These are phyloP conservation scores for Atlantisia rogersi DNA, from an alignment of 2,113 vertebrate species.

Conservation along the genomic window DNA sequence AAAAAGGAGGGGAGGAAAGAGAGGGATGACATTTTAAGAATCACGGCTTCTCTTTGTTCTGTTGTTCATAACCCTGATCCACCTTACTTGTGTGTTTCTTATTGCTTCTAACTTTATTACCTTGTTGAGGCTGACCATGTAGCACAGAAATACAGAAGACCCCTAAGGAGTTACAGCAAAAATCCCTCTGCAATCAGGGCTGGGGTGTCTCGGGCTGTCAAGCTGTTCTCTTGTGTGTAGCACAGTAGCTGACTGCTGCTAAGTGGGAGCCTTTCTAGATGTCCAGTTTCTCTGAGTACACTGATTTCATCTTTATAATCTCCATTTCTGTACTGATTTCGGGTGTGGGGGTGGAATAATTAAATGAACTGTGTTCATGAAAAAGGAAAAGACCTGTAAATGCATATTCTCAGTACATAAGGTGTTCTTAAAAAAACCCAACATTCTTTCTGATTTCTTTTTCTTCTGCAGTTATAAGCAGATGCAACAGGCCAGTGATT, in stretches of 20 bases:
- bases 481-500: neutral
- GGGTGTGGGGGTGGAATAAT: no score
- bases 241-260: neutral
- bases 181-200: neutral
- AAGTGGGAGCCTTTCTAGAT: neutral
- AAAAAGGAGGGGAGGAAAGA: neutral
- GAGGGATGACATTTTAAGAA: neutral
- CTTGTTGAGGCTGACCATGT: neutral
- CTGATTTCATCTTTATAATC: neutral
- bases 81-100: neutral
- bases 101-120: neutral
- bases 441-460: neutral
- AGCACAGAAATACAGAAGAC: neutral
- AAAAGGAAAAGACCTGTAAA: neutral
- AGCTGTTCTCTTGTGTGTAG: neutral
- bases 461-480: neutral
- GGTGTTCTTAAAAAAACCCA: neutral
- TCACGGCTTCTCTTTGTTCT: neutral
- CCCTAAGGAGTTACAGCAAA: neutral
- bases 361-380: no score
- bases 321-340: neutral
- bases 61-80: neutral
- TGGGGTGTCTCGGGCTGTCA: neutral
- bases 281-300: neutral
- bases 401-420: neutral